phyloP scores from a whole-genome alignment of 2,888 invertebrate genomes.

The Diarsia rubi region DNA sequence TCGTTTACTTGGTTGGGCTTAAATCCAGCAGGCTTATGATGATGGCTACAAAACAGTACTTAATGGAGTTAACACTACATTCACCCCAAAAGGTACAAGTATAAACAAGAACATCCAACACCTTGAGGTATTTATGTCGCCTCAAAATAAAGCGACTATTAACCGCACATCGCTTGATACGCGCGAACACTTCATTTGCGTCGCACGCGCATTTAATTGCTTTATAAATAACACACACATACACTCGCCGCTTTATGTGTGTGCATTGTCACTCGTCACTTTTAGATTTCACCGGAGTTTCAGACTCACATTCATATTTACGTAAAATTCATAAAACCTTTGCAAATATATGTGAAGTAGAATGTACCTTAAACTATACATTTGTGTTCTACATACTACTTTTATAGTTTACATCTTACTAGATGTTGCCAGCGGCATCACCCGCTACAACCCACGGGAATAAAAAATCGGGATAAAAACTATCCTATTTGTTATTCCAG shows the following conservation, averaged over 20 bases:
- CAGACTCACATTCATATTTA: slow-evolving; percentile 3
- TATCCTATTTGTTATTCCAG: too few relatives aligned
- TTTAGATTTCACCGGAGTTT: neutral
- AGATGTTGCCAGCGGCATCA: too few relatives aligned
- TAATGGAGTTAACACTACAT: neutral
- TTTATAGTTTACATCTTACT: neutral
- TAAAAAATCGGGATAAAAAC: too few relatives aligned
- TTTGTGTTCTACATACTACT: neutral
- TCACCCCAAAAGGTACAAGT: slow-evolving; percentile 32
- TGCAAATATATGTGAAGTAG: too few relatives aligned
- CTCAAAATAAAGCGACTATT: slow-evolving; percentile 61
- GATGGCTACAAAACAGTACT: slow-evolving; percentile 1
- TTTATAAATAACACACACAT: slow-evolving; percentile 72
- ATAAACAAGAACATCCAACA: slow-evolving; percentile 21
- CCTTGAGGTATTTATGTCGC: slow-evolving; percentile 34
- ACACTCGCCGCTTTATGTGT: neutral
- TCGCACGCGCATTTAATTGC: slow-evolving; percentile 71
- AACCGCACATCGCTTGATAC: slow-evolving; percentile 59
- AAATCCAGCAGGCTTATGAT: neutral
- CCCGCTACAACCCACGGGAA: too few relatives aligned
- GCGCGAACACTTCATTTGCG: slow-evolving; percentile 66
- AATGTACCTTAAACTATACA: neutral
- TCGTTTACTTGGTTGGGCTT: neutral
- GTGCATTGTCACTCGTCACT: neutral
- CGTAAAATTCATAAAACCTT: neutral